Conservation (phyloP, 1,140 invertebrate species). For the Eueides isabella region DNA sequence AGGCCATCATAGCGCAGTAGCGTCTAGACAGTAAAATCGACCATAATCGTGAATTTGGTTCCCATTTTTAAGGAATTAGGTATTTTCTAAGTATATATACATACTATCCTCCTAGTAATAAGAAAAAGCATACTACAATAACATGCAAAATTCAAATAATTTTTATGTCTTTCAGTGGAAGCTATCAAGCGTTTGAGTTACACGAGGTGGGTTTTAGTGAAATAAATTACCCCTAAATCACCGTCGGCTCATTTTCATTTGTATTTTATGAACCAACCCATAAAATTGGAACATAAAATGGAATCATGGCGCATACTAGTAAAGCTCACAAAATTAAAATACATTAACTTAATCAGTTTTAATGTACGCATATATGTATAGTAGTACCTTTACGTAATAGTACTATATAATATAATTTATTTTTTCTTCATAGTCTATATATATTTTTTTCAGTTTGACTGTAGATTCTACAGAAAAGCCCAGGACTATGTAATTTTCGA, state of each 20-base stretch:
- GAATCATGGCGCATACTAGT: neutral
- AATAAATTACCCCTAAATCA: constrained; percentile 27
- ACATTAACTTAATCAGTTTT: neutral
- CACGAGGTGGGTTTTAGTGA: constrained; percentile 25
- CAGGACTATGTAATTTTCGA: no score
- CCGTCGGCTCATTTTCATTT: constrained; percentile 29
- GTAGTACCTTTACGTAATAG: neutral
- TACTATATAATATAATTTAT: neutral
- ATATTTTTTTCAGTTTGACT: no score
- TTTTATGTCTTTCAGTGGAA: constrained; percentile 22
- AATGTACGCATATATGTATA: neutral
- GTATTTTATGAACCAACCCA: constrained; percentile 23
- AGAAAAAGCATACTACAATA: no score
- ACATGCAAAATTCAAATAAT: constrained; percentile 11
- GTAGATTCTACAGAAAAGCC: no score
- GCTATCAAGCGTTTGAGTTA: constrained; percentile 17
- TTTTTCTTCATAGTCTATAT: no score
- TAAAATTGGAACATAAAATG: constrained; percentile 30
- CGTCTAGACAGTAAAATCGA: no score
- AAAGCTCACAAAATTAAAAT: constrained; percentile 1
- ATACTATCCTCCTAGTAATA: no score
- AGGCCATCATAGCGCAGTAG: no score
- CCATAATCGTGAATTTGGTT: no score
- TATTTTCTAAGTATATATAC: no score
- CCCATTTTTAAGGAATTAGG: no score